Evolutionary conservation across 1,140 invertebrate genomes (phyloP), one percentile per base, ranked within the genome.

Genomic region (Vanessa tameamea): DNA sequence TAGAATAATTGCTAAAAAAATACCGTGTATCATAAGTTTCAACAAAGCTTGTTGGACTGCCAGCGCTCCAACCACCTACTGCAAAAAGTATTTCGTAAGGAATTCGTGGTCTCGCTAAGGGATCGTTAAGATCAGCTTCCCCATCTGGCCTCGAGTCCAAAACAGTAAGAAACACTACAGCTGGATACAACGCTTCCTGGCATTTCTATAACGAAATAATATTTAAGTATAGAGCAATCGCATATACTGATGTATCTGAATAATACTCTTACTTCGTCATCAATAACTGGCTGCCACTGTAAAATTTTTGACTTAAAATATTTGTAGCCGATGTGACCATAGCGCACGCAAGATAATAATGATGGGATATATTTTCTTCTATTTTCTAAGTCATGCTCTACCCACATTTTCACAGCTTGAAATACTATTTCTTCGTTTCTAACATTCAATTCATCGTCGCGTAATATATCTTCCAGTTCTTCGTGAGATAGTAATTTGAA

Each of bases 51-150:
- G 96, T 97, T 2, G 96, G 96, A 73, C 95, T 95, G 14, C 96
- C 96, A 4, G 95, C 95, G 79, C 95, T 96, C 97, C 97, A 97
- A 7, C 97, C 97, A 20, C 95, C 96, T 63, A 96, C 94, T 8
- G 95, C 95, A 82, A 97, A 96, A 2, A 97, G 82, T 63, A 96
- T 94, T 81, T 96, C 95, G 75, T 95, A 94, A 0, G 96, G 96
- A 53, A 96, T 93, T 68, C 96, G 84, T 0, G 96, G 95, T 57
- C 95, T 87, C 15, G 94, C 90, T 5, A 95, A 78, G 3, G 94
- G 94, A 80, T 95, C 93, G 73, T 93, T 93, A 3, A 94, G 80
- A 75, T 95, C 95, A 14, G 93, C 87, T 79, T 95, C 94, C 3
- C 87, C 87, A 8, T 90, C 91, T n/a, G 92, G 91, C 37, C 92